phyloP scores from a whole-genome alignment of 2,888 invertebrate species.

The Anarsia innoxiella region DNA sequence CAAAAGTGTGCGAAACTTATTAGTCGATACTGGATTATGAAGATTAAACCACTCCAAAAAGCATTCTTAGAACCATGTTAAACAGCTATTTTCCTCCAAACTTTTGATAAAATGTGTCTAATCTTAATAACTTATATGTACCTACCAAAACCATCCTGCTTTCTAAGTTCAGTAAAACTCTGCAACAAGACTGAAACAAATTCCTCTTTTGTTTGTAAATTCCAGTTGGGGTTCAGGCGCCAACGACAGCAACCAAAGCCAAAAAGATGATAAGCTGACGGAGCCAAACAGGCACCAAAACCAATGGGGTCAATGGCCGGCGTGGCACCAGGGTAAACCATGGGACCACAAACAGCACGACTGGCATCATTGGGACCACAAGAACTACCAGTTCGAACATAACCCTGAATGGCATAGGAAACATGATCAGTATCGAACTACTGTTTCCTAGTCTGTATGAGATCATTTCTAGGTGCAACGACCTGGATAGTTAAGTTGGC shows the following conservation, averaged over 20 bases:
- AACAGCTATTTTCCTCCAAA: background rate
- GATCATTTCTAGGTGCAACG: too few relatives aligned
- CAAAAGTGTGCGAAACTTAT: too few relatives aligned
- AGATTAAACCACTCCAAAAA: background rate
- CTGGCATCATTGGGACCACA: slow-evolving; percentile 26
- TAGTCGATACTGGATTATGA: too few relatives aligned
- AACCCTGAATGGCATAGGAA: slow-evolving; percentile 18
- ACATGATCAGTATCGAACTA: slow-evolving; percentile 10
- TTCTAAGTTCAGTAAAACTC: too few relatives aligned
- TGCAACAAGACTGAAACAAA: too few relatives aligned
- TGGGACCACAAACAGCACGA: slow-evolving; percentile 27
- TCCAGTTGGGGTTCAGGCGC: slow-evolving; percentile 23
- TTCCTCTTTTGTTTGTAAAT: too few relatives aligned
- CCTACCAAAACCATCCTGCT: too few relatives aligned
- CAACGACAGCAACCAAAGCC: slow-evolving; percentile 22
- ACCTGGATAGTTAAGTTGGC: too few relatives aligned
- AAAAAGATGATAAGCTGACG: slow-evolving; percentile 26
- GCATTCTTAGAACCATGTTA: background rate
- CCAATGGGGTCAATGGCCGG: slow-evolving; percentile 21
- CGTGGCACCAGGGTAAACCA: slow-evolving; percentile 28
- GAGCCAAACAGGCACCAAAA: slow-evolving; percentile 30
- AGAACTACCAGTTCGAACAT: slow-evolving; percentile 14
- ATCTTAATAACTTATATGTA: too few relatives aligned
- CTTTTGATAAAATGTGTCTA: too few relatives aligned
- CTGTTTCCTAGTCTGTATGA: too few relatives aligned